Base-by-base conservation (phyloP, 2,113 vertebrate genomes). In the Oceanites oceanicus region DNA sequence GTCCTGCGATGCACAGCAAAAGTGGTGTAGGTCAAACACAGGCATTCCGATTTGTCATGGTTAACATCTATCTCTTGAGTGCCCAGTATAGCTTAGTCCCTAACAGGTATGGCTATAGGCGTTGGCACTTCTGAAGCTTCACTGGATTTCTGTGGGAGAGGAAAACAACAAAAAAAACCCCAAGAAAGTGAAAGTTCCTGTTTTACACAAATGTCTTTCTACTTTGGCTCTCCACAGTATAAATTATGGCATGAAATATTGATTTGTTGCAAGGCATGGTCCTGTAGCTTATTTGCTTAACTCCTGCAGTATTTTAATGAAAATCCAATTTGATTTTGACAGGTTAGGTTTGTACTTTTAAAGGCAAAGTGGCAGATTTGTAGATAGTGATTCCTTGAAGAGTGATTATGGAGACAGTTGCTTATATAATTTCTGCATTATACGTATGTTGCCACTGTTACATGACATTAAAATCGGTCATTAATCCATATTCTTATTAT, bases 261-360 rank as follows among this genome's bases (percentile, higher is more conserved):
- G 83, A 94, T 96, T 84, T 84, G 44, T 91, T 94, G 73, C 52
- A 89, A 86, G 83, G 76, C 52, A 56, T 47, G 25, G 44, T 72
- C 92, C 56, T 0, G 0, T 72, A 72, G 40, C 36, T 92, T 72
- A 81, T 92, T 91, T 96, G 44, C 49, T 81, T 87, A 85, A 79
- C 19, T 96, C 44, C 34, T 72, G 50, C 26, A 61, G 27, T 81
- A 85, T 94, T 89, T 68, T 75, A 92, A 95, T 88, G 84, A 90
- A 95, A 96, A 94, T 83, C 53, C 77, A 73, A 55, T 96, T 73
- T 63, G 71, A 82, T 95, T 95, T 95, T 95, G 92, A 79, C 78
- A 73, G 52, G 79, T 74, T 76, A 65, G 23, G 50, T 50, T 70
- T 94, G 91, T 91, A 83, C 58, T 90, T 88, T 40, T 79, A 90